These are phyloP conservation scores for Hirtodrosophila confusa DNA, from an alignment of 2,888 invertebrate species.

Conservation along the genomic window DNA sequence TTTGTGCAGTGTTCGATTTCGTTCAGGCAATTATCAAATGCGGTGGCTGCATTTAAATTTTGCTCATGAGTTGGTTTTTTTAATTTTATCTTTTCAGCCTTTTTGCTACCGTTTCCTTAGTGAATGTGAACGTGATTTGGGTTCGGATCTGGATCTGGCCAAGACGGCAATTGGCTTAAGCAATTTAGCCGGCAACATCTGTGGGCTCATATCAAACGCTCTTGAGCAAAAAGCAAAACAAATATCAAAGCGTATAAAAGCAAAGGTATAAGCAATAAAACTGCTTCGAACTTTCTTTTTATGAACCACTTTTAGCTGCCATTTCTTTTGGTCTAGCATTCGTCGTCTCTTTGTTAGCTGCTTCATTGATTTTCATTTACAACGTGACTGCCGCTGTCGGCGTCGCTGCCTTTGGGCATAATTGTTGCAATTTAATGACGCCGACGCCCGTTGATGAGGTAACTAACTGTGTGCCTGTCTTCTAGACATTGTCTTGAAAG, in stretches of 20 bases:
- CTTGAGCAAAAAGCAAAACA: conserved; percentile 9
- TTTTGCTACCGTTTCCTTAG: conserved; percentile 49
- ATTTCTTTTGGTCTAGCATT: conserved; percentile 63
- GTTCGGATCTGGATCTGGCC: conserved; percentile 22
- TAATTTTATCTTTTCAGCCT: too few species aligned
- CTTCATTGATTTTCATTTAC: conserved; percentile 75
- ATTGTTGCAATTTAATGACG: conserved; percentile 69
- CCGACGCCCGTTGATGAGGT: conserved; percentile 59
- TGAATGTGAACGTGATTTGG: conserved; percentile 42
- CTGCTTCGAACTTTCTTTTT: conserved; percentile 69
- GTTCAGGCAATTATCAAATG: conserved; percentile 48
- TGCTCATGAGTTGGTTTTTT: conserved; percentile 13
- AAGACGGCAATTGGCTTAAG: conserved; percentile 19
- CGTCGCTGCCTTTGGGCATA: conserved; percentile 35
- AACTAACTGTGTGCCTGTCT: conserved; percentile 35
- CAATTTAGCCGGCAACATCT: conserved; percentile 35
- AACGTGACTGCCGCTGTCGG: conserved; percentile 10
- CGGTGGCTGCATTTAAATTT: conserved; percentile 42
- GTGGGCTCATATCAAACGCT: conserved; percentile 35
- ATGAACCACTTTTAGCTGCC: conserved; percentile 69
- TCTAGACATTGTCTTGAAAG: conserved; percentile 23
- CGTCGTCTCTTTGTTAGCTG: conserved; percentile 55
- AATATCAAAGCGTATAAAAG: conserved; percentile 11
- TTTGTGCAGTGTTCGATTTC: conserved; percentile 21
- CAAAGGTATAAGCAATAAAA: conserved; percentile 30